Percentiles rank a stretch among this genome's conserved stretches.
Evolutionary conservation across 2,113 vertebrate species (phyloP).

Genomic region (Platanista minor): DNA sequence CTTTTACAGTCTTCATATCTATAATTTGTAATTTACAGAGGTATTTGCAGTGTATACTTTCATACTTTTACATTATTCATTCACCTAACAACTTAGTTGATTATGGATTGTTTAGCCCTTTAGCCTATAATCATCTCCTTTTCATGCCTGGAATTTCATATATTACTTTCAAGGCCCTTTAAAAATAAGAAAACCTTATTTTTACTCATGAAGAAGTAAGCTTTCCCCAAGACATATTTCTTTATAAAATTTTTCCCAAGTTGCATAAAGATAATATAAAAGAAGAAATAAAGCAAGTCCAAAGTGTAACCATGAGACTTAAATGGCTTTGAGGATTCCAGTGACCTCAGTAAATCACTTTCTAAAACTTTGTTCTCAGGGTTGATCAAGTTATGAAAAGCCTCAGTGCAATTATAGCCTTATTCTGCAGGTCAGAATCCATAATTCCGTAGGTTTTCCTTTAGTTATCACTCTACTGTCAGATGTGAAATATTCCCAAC

Average conservation of each 20-base stretch:
- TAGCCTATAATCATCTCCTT: not conserved
- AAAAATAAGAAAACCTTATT: conserved; percentile 22
- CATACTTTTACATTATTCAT: not conserved
- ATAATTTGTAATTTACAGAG: not conserved
- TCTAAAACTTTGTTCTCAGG: conserved; percentile 30
- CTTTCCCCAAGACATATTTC: not conserved
- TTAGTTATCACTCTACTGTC: not conserved
- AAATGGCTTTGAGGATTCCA: not conserved
- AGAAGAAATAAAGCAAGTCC: conserved; percentile 49
- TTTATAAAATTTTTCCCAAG: not conserved
- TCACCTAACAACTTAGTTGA: not conserved
- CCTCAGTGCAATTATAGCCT: not conserved
- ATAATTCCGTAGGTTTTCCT: conserved; percentile 33
- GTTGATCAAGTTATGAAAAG: conserved; percentile 48
- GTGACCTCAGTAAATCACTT: conserved; percentile 28
- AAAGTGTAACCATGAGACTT: not conserved
- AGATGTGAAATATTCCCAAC: not conserved
- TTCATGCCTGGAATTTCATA: not conserved
- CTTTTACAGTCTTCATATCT: not conserved
- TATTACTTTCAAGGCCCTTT: not conserved
- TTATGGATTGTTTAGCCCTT: not conserved
- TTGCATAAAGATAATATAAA: conserved; percentile 29
- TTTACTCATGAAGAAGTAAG: not conserved
- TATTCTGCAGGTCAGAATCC: not conserved
- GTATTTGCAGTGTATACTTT: not conserved